phyloP scores from a whole-genome alignment of 53 echinoderm and acorn worm species.

The Hippasteria phrygiana region DNA sequence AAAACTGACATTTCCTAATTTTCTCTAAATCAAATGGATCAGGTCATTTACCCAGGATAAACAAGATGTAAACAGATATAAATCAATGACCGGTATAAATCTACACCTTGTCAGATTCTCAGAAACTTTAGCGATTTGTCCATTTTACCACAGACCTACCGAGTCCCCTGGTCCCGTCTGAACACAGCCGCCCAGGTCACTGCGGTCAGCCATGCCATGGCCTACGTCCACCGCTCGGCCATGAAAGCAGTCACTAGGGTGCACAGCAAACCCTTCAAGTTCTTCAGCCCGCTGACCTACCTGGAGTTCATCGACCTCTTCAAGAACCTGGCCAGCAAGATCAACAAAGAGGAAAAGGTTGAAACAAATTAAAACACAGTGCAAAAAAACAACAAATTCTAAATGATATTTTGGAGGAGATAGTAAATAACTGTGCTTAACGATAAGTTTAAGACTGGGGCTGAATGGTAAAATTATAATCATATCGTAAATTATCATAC shows the following conservation, averaged over 20 bases:
- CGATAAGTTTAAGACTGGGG: too few species aligned
- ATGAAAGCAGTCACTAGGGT: constrained; percentile 61
- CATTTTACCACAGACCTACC: constrained; percentile 66
- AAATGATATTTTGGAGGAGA: too few species aligned
- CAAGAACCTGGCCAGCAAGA: constrained; percentile 90
- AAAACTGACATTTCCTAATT: too few species aligned
- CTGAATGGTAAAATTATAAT: too few species aligned
- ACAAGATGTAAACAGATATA: too few species aligned
- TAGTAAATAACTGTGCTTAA: too few species aligned
- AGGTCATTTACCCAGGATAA: too few species aligned
- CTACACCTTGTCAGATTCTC: too few species aligned
- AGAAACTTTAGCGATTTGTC: not conserved
- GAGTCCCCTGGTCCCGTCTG: constrained; percentile 72
- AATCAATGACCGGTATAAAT: too few species aligned
- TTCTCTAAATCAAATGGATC: too few species aligned
- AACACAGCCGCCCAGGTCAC: constrained; percentile 63
- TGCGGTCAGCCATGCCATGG: constrained; percentile 89
- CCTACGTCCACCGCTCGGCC: constrained; percentile 87
- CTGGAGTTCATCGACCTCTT: constrained; percentile 98
- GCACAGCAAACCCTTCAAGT: constrained; percentile 74
- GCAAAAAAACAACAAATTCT: not conserved
- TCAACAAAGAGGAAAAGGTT: constrained; percentile 91
- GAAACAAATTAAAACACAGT: not conserved
- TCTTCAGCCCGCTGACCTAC: constrained; percentile 91
- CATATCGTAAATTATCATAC: too few species aligned